Evolutionary conservation across 2,113 vertebrate genomes (phyloP).

Genomic region (Trichechus manatus): DNA sequence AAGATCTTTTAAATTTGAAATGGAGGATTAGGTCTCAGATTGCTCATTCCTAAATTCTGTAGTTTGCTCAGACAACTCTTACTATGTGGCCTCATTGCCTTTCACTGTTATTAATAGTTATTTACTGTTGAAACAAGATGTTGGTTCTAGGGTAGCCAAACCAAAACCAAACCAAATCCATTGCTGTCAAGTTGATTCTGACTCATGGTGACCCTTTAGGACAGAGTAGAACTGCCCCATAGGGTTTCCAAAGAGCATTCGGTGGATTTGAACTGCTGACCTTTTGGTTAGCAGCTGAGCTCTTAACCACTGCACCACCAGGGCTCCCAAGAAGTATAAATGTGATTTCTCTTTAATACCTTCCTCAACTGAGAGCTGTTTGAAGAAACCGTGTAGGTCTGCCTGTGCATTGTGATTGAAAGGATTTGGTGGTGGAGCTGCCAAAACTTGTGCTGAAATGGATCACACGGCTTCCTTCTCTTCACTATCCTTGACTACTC

Average conservation of each 20-base stretch:
- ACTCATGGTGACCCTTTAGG: too few relatives aligned
- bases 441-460: neutral
- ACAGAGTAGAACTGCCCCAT: too few relatives aligned
- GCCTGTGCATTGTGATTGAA: neutral
- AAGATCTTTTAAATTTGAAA: conserved; percentile 23
- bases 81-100: neutral
- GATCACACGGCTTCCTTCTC: neutral
- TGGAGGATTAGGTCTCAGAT: neutral
- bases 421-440: neutral
- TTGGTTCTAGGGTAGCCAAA: neutral
- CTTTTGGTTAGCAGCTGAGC: too few relatives aligned
- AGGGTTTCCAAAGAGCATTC: too few relatives aligned
- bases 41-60: neutral
- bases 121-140: conserved; percentile 29
- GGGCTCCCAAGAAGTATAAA: neutral
- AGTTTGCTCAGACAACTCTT: conserved; percentile 1
- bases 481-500: conserved; percentile 15
- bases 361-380: neutral
- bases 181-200: too few relatives aligned
- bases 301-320: too few relatives aligned
- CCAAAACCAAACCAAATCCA: too few relatives aligned
- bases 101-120: conserved; percentile 33
- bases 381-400: neutral
- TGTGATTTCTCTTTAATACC: neutral
- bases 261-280: too few relatives aligned